Conservation (phyloP, 2,888 invertebrate genomes). For the Atethmia centrago region DNA sequence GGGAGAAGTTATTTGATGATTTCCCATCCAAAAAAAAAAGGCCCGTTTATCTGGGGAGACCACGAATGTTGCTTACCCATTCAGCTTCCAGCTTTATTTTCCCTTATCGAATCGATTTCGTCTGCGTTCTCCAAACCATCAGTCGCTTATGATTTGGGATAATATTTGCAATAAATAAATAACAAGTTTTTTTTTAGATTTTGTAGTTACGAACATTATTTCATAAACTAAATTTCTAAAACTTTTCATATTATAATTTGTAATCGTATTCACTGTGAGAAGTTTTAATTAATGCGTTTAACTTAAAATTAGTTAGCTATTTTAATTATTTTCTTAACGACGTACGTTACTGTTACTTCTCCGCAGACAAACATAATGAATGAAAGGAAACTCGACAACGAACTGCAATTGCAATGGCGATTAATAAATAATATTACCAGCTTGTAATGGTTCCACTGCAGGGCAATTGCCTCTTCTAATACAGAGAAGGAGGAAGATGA, state of each 20-base stretch:
- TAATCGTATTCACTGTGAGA: conserved; percentile 26
- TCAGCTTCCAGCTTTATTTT: not conserved
- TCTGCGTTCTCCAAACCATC: not conserved
- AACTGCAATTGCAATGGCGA: not conserved
- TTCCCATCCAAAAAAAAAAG: no score
- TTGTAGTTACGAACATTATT: not conserved
- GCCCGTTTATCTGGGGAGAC: not conserved
- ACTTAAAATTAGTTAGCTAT: conserved; percentile 44
- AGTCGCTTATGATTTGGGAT: not conserved
- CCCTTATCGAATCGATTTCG: not conserved
- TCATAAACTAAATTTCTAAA: conserved; percentile 17
- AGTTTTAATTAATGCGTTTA: conserved; percentile 53
- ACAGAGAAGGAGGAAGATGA: not conserved
- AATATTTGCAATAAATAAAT: not conserved
- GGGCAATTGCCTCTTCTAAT: not conserved
- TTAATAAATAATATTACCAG: no score
- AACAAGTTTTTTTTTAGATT: not conserved
- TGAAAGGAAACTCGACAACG: not conserved
- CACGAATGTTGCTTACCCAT: not conserved
- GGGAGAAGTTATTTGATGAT: no score
- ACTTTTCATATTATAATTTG: conserved; percentile 49
- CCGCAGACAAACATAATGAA: not conserved
- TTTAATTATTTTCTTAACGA: conserved; percentile 38
- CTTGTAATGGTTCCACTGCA: not conserved
- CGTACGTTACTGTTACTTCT: conserved; percentile 6